Base-by-base conservation (phyloP, 2,797 vertebrate species). In the Crocidura indochinensis region DNA sequence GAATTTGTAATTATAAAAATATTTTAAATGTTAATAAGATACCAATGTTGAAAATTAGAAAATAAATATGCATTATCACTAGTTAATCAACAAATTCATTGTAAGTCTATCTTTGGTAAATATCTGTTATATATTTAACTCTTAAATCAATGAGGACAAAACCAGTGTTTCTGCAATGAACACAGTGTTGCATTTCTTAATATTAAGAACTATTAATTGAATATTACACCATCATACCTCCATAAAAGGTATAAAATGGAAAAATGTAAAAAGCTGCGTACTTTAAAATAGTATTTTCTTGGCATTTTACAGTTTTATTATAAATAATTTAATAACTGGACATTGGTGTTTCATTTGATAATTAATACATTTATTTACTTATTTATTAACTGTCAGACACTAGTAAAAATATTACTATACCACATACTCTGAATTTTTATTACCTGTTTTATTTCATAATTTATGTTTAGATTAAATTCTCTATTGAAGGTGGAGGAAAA, bases 61-160 rank as follows among this genome's bases (percentile, higher is more conserved):
- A 94, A 53, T 78, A 20, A 62, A n/a, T 77, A 65, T 19, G 6
- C 65, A 15, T 26, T 87, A 71, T 69, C n/a, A n/a, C n/a, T n/a
- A 12, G 38, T 14, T 72, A 71, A 90, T 87, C 10, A 65, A 44
- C 26, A 87, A 69, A 44, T 38, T 60, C 11, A n/a, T 71, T 49
- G 51, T 71, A 71, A 80, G 29, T 72, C 29, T 80, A 71, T 44
- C 15, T 84, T 88, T 72, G 71, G 12, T 10, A 46, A 60, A 51
- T 76, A 82, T 0, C 29, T 53, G 10, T 47, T 53, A 74, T 44
- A 2, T 81, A 10, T 14, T 84, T 74, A 64, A 49, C 15, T 69
- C 1, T 1, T 67, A 29, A 69, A 6, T 73, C 67, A 56, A 26
- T 88, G 47, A 74, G 82, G 44, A 56, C 8, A 86, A 60, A 79